Evolutionary conservation across 2,797 vertebrate genomes (phyloP), one percentile per base, ranked within the genome.

Genomic region (Alosa sapidissima): DNA sequence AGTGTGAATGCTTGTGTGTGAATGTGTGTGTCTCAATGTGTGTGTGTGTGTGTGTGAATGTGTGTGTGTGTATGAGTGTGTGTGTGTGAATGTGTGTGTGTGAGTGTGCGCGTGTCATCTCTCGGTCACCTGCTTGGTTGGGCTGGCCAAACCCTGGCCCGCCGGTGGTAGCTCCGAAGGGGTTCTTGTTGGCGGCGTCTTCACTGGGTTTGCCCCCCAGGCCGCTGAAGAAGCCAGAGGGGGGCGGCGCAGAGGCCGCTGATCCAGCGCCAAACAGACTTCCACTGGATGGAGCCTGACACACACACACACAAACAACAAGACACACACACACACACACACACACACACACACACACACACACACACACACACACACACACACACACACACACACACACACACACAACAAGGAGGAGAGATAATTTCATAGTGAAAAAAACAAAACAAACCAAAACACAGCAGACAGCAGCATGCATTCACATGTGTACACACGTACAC

Each of bases 101-200:
- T 58, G 55, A 21, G 55, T 58, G 16, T 58, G 55, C 2, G 19
- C 19, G 16, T 58, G 19, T 58, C 13, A 16, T 16, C 55, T 58
- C 41, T 41, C 41, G 41, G 41, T 41, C 41, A 41, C 41, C 41
- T 41, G 41, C 41, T 41, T 41, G 41, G 41, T 41, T 41, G 41
- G 41, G 41, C 87, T 95, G 95, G 0, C 98, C 97, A 85, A 99
- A 99, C 13, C 91, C 97, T 82, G 68, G 1, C 2, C 96, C 95
- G 0, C 94, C 82, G 54, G 95, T 78, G 14, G 94, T 65, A 0
- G 96, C 87, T 47, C 97, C 95, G 72, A 99, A 99, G 0, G 98
- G 98, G 93, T 99, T 99, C 92, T 99, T 99, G 93, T 95, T 98
- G 87, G 97, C 97, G 1, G 98, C 97, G 5, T 99, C 98, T 89